Evolutionary conservation across 2,113 vertebrate species (phyloP).

Genomic region (Pandion haliaetus): DNA sequence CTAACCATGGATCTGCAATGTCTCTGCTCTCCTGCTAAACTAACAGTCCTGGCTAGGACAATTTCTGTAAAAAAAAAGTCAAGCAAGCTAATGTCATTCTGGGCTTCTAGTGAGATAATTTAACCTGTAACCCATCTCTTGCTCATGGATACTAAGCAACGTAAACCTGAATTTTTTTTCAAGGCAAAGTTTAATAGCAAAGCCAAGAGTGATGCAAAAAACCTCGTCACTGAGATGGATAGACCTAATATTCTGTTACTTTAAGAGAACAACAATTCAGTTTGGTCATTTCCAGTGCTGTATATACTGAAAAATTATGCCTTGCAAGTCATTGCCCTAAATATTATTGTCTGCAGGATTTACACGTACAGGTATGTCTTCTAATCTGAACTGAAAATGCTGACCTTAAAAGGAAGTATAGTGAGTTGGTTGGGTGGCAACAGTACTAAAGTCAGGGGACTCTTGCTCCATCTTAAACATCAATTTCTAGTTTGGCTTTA

Average conservation of each 20-base stretch:
- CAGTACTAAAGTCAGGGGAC: accelerated
- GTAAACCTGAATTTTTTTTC: neutral
- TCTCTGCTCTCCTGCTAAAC: neutral
- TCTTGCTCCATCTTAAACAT: neutral
- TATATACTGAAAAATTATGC: neutral
- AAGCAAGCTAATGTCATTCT: neutral
- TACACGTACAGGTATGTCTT: accelerated
- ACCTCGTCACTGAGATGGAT: neutral
- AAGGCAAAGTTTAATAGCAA: neutral
- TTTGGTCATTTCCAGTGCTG: neutral
- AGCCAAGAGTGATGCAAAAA: neutral
- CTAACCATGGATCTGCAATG: neutral
- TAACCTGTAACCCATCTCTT: neutral
- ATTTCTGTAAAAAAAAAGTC: neutral
- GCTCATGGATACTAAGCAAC: neutral
- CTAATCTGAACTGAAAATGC: neutral
- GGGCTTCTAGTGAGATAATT: neutral
- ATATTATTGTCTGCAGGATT: neutral
- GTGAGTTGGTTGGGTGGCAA: neutral
- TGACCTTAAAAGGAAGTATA: neutral
- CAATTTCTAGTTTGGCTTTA: neutral
- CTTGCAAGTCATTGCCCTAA: neutral
- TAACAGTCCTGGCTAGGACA: neutral
- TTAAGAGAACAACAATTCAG: neutral
- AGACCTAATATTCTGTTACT: neutral